phyloP scores from a whole-genome alignment of 2,797 vertebrate species.

The Semaprochilodus insignis region DNA sequence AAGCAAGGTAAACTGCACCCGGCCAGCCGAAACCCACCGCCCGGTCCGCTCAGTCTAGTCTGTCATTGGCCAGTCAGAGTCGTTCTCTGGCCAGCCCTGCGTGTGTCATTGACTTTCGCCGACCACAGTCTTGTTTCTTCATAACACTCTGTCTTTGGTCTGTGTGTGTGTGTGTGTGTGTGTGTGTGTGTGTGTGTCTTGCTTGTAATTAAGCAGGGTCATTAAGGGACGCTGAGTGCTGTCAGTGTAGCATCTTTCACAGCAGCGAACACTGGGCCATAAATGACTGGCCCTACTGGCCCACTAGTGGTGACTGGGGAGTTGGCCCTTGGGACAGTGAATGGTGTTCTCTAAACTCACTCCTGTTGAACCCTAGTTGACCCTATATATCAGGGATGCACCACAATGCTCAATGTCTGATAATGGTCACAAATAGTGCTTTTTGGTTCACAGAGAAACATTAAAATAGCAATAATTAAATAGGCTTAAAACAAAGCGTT shows the following conservation, averaged over 20 bases:
- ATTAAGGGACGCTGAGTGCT: constrained; percentile 65
- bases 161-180: constrained; percentile 27
- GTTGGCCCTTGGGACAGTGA: background rate
- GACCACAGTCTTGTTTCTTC: constrained; percentile 47
- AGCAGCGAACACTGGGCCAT: background rate
- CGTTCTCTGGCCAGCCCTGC: constrained; percentile 28
- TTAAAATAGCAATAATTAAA: too few species aligned
- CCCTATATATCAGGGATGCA: too few species aligned
- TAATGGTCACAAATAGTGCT: too few species aligned
- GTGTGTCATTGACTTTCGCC: constrained; percentile 45
- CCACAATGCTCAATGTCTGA: too few species aligned
- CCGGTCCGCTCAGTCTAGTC: constrained; percentile 49
- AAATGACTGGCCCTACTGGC: constrained; percentile 1
- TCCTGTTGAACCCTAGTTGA: background rate
- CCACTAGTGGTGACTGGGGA: background rate
- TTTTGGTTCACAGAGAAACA: too few species aligned
- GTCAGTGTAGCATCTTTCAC: constrained; percentile 59
- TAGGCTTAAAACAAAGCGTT: too few species aligned
- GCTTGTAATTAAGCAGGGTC: constrained; percentile 25
- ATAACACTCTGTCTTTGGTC: constrained; percentile 46
- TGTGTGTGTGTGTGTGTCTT: constrained; percentile 13
- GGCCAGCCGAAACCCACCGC: constrained; percentile 62
- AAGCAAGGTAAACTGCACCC: constrained; percentile 81
- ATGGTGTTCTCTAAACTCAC: background rate
- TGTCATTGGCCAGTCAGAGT: constrained; percentile 40